Evolutionary conservation across 2,888 invertebrate genomes (phyloP).

Genomic region (Adineta ricciae): DNA sequence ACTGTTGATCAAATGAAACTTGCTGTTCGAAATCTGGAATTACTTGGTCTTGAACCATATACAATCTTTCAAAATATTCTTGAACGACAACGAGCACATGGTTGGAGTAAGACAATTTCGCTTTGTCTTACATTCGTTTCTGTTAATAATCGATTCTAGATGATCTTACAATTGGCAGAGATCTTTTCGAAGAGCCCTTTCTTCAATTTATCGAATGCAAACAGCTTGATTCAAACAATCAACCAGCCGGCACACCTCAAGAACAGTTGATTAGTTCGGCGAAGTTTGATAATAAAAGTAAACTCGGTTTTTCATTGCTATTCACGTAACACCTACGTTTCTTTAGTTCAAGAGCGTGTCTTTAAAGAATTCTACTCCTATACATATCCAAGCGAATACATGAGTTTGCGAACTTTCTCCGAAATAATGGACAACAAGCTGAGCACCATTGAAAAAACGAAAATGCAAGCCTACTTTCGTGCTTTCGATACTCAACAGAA

Average conservation of each 20-base stretch:
- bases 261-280: conserved; percentile 9
- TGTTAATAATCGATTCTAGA: neutral
- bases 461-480: conserved; percentile 42
- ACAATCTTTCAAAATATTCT: neutral
- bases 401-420: conserved; percentile 24
- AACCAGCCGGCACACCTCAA: neutral
- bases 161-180: neutral
- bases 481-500: conserved; percentile 56
- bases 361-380: conserved; percentile 26
- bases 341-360: conserved; percentile 22
- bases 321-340: neutral
- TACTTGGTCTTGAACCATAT: neutral
- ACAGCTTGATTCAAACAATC: neutral
- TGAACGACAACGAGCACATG: neutral
- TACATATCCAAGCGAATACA: conserved; percentile 34
- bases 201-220: neutral
- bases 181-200: neutral
- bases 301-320: neutral
- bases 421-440: conserved; percentile 15
- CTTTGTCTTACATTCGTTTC: neutral
- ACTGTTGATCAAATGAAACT: neutral
- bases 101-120: neutral
- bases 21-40: neutral
- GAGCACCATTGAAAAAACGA: neutral
- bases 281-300: neutral